phyloP scores from a whole-genome alignment of 2,888 invertebrate genomes.

The Baronia brevicornis region DNA sequence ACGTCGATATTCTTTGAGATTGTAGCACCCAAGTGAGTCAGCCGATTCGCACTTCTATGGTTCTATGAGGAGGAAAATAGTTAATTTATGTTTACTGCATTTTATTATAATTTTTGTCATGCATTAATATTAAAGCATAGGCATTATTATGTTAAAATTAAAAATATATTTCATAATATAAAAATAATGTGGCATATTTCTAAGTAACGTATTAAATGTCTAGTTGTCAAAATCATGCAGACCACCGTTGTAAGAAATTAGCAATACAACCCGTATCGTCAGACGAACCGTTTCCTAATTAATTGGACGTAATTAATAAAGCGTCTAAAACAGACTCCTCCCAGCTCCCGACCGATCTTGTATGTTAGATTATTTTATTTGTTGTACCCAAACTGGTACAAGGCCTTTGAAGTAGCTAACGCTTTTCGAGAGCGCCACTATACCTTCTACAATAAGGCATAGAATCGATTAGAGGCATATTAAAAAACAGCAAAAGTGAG shows the following conservation, averaged over 20 bases:
- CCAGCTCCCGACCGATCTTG: conserved; percentile 57
- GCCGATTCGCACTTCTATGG: too few relatives aligned
- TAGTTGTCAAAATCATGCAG: conserved; percentile 29
- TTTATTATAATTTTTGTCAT: too few relatives aligned
- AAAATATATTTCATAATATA: background rate
- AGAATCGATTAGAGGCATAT: conserved; percentile 20
- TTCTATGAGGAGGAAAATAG: too few relatives aligned
- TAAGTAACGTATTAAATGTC: conserved; percentile 23
- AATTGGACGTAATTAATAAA: conserved; percentile 75
- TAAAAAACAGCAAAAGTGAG: conserved; percentile 32
- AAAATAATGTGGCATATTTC: background rate
- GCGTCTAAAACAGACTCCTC: conserved; percentile 66
- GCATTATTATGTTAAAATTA: background rate
- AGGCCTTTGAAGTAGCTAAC: conserved; percentile 6
- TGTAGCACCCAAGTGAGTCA: too few relatives aligned
- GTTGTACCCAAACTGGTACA: conserved; percentile 27
- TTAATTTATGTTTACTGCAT: too few relatives aligned
- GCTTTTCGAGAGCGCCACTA: too few relatives aligned
- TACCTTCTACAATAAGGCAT: conserved; percentile 26
- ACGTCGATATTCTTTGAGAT: too few relatives aligned
- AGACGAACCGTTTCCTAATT: conserved; percentile 60
- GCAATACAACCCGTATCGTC: conserved; percentile 42
- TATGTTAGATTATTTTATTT: conserved; percentile 61
- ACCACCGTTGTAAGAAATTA: conserved; percentile 45
- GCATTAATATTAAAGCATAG: too few relatives aligned